Evolutionary conservation across 1,140 invertebrate genomes (phyloP).

Genomic region (Ostrea edulis): DNA sequence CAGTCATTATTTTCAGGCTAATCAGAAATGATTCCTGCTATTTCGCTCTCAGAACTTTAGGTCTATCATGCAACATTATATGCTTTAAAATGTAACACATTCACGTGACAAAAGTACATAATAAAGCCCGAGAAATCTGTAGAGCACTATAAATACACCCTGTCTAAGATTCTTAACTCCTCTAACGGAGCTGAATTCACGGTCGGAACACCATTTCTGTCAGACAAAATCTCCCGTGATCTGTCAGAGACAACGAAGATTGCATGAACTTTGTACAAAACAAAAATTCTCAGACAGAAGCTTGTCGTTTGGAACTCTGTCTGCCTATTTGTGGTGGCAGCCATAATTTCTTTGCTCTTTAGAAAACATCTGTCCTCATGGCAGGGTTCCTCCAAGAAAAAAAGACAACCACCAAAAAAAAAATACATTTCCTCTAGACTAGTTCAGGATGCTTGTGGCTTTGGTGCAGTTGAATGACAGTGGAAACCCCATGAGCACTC

Average conservation of each 20-base stretch:
- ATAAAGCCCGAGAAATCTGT: no score
- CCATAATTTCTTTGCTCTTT: neutral
- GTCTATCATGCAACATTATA: neutral
- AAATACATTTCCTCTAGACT: neutral
- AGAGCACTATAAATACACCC: no score
- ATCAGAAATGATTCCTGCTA: neutral
- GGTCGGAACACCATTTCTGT: neutral
- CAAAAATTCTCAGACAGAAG: neutral
- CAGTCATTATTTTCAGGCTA: neutral
- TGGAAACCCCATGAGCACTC: neutral
- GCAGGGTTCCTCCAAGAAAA: neutral
- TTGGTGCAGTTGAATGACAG: neutral
- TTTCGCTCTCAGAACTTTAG: neutral
- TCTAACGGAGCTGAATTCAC: neutral
- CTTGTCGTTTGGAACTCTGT: neutral
- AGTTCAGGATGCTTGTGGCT: neutral
- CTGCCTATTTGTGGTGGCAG: neutral
- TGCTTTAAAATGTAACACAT: neutral
- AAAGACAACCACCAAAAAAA: neutral
- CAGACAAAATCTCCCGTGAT: neutral
- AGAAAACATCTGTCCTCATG: neutral
- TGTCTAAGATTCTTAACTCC: no score
- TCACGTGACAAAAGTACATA: no score
- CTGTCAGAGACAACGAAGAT: neutral
- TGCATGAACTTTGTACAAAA: neutral